Conservation (phyloP, 1,140 invertebrate genomes). For the Scaptomyza graminum region DNA sequence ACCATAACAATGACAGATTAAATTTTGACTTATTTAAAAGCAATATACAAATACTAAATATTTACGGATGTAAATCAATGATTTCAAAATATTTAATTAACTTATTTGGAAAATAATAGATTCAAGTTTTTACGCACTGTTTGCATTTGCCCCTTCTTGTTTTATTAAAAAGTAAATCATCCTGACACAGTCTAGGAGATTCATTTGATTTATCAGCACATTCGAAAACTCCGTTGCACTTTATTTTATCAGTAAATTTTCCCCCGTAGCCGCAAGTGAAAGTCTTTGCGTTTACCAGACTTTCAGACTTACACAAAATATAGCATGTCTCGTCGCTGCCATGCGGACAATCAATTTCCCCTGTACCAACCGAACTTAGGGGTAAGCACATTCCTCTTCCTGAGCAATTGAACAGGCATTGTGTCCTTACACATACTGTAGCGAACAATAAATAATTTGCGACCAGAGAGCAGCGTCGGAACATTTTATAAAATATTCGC, state of each 20-base stretch:
- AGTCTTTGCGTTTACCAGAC: rapidly evolving
- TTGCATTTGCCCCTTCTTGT: not conserved
- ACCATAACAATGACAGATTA: too few species aligned
- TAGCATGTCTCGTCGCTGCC: constrained; percentile 24
- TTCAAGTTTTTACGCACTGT: not conserved
- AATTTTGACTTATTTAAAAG: too few species aligned
- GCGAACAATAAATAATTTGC: not conserved
- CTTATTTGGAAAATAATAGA: not conserved
- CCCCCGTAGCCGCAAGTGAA: constrained; percentile 25
- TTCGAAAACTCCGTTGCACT: not conserved
- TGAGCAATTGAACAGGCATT: not conserved
- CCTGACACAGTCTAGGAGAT: not conserved
- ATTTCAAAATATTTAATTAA: not conserved
- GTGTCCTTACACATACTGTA: not conserved
- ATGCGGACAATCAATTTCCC: not conserved
- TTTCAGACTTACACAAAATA: constrained; percentile 6
- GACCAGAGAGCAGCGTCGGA: not conserved
- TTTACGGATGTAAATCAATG: not conserved
- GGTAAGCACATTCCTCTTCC: not conserved
- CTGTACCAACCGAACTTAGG: not conserved
- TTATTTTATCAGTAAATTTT: rapidly evolving
- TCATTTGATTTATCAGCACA: constrained; percentile 38
- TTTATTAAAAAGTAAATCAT: not conserved
- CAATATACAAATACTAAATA: too few species aligned
- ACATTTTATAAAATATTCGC: not conserved